These are phyloP conservation scores for Odontamblyopus lacepedii DNA, from an alignment of 2,797 vertebrate genomes.

Conservation along the genomic window DNA sequence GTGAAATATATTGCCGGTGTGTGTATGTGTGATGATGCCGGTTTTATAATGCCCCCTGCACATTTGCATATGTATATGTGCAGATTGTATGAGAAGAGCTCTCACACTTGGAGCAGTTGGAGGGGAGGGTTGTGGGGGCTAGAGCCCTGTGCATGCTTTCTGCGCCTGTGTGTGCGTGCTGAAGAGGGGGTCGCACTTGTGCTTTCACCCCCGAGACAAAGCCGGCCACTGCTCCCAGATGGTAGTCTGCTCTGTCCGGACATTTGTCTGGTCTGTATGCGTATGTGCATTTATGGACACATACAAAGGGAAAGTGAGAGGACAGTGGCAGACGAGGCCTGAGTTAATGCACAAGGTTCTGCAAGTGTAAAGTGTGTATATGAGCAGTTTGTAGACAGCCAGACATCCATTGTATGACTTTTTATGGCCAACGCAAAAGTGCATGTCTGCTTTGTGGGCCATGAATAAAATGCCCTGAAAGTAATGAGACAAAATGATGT, in stretches of 20 bases:
- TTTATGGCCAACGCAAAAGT: constrained; percentile 32
- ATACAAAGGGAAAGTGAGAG: constrained; percentile 53
- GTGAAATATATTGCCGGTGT: constrained; percentile 47
- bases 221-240: constrained; percentile 78
- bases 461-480: constrained; percentile 47
- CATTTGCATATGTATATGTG: constrained; percentile 83
- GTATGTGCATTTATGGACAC: constrained; percentile 50
- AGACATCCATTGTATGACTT: constrained; percentile 21
- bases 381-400: constrained; percentile 24
- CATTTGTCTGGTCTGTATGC: constrained; percentile 69
- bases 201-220: constrained; percentile 72
- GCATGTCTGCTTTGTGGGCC: constrained; percentile 24
- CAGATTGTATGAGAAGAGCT: constrained; percentile 77
- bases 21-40: constrained; percentile 58
- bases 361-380: neutral
- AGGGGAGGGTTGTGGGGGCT: constrained; percentile 58
- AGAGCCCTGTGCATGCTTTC: constrained; percentile 61
- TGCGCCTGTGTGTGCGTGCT: constrained; percentile 41
- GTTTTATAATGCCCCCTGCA: constrained; percentile 70
- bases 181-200: constrained; percentile 52
- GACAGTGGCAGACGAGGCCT: constrained; percentile 18
- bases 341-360: constrained; percentile 15
- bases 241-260: constrained; percentile 76
- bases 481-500: constrained; percentile 6
- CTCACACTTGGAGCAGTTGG: constrained; percentile 73